Evolutionary conservation across 2,113 vertebrate genomes (phyloP).

Genomic region (Sylvicapra grimmia): DNA sequence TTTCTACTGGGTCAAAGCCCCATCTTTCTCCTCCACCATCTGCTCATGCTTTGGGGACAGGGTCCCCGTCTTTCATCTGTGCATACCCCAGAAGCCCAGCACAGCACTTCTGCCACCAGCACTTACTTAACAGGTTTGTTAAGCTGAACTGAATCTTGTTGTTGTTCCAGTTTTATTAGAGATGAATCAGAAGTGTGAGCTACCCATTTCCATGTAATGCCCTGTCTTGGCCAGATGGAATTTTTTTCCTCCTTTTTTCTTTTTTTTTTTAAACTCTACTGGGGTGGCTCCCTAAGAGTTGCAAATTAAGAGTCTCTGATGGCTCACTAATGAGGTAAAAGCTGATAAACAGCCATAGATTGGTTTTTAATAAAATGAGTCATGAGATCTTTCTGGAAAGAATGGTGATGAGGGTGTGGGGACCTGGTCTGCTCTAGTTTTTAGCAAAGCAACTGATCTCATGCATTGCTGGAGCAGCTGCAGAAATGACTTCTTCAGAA

Average conservation of each 20-base stretch:
- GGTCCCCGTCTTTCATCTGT: neutral
- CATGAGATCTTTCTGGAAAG: neutral
- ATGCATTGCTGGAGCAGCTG: neutral
- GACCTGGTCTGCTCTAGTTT: neutral
- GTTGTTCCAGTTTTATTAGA: neutral
- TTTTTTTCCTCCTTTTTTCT: neutral
- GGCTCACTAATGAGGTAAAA: neutral
- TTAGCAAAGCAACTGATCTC: neutral
- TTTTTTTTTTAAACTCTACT: neutral
- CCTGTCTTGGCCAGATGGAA: neutral
- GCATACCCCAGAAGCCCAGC: neutral
- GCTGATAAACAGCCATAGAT: neutral
- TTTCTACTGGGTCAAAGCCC: neutral
- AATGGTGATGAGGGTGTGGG: neutral
- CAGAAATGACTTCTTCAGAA: neutral
- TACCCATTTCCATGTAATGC: neutral
- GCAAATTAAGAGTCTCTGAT: neutral
- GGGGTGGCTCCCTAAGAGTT: neutral
- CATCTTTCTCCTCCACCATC: neutral
- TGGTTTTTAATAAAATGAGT: constrained; percentile 25
- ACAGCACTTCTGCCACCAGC: neutral
- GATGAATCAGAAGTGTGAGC: neutral
- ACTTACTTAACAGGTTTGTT: neutral
- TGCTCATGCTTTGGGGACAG: neutral
- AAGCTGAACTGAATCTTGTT: neutral